Evolutionary conservation across 2,888 invertebrate genomes (phyloP), one percentile per base, ranked within the genome.

Genomic region (Coenonympha glycerion): DNA sequence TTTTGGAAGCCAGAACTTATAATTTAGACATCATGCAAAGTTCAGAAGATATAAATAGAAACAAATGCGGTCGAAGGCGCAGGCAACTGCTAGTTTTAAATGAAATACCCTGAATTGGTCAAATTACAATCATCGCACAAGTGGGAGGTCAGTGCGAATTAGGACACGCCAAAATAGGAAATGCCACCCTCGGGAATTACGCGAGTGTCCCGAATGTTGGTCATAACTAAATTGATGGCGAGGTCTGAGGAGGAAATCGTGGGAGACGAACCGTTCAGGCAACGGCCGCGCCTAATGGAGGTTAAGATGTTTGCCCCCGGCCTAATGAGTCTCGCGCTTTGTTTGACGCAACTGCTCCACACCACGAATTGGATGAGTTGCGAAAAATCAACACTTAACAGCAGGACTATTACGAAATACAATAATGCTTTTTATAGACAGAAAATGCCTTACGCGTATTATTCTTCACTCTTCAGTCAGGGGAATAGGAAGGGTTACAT

Each of bases 221-320:
- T 62, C 66, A 61, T 67, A 66, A 69, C 72, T 69, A 73, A 84
- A 83, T 79, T 77, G 76, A 67, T 62, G 73, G 67, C 61, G 62
- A 62, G 56, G 61, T 57, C 58, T 66, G 66, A 79, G 71, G 70
- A 76, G 82, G 83, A 84, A 76, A 66, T 68, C 73, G 82, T 83
- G 82, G 82, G 85, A 79, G 76, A 78, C 66, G 61, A 47, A 53
- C 63, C 60, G 64, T 73, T 73, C 72, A 68, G 70, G 71, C 76
- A 74, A 76, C 74, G 75, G 74, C 69, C 71, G 65, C 66, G 65
- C 70, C 72, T 79, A 85, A 86, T 85, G 64, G 85, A 77, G 85
- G 86, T 86, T 79, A 86, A 86, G 81, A 84, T 79, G 73, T 76
- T 72, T 79, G 80, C 68, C 83, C 81, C 72, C 71, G 54, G 15